These are phyloP conservation scores for Emydoidea blandingii DNA, from an alignment of 2,797 vertebrate species.

Conservation along the genomic window DNA sequence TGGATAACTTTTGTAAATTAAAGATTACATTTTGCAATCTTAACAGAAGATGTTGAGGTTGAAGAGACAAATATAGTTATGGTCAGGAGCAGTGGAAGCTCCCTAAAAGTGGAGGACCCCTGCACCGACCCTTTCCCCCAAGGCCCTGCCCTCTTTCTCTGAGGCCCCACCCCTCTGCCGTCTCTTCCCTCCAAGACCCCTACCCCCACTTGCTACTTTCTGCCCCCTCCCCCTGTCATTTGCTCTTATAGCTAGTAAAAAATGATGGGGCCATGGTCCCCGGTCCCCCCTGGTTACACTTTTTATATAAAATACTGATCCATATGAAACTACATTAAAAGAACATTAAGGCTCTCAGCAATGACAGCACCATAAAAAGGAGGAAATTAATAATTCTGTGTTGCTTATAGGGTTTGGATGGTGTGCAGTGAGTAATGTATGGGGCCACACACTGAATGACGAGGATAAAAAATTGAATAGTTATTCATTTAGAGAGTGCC, in stretches of 20 bases:
- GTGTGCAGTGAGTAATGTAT: background rate
- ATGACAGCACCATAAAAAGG: background rate
- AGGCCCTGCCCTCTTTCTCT: too few relatives aligned
- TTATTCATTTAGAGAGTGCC: background rate
- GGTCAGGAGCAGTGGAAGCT: too few relatives aligned
- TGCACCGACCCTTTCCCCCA: too few relatives aligned
- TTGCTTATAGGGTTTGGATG: background rate
- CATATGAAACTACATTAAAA: background rate
- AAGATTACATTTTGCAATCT: background rate
- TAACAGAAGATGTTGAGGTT: background rate
- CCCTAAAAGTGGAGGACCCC: too few relatives aligned
- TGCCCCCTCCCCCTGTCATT: too few relatives aligned
- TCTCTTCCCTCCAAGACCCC: too few relatives aligned
- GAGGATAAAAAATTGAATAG: background rate
- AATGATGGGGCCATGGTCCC: too few relatives aligned
- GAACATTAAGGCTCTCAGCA: background rate
- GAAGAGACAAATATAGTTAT: background rate
- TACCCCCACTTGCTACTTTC: too few relatives aligned
- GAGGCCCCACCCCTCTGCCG: too few relatives aligned
- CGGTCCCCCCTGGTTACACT: too few relatives aligned
- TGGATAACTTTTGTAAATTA: rapidly evolving
- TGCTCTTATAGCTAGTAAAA: too few relatives aligned
- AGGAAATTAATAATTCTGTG: background rate
- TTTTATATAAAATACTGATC: too few relatives aligned
- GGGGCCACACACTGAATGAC: background rate